Evolutionary conservation across 2,113 vertebrate species (phyloP).

Genomic region (Empidonax traillii): DNA sequence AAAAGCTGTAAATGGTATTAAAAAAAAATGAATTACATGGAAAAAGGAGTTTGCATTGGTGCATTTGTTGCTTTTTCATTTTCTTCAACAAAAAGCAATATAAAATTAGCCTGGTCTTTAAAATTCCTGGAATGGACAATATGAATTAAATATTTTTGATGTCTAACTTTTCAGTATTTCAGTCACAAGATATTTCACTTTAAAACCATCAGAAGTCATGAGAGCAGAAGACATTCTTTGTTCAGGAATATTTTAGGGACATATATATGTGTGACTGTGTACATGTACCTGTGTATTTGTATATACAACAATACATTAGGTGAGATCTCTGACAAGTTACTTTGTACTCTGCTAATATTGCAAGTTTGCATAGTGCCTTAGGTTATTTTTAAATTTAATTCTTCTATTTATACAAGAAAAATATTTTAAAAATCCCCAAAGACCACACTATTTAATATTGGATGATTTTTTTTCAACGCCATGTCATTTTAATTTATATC

Average conservation of each 20-base stretch:
- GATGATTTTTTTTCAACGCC: slow-evolving; percentile 7
- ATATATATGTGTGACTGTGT: background rate
- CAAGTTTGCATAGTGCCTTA: background rate
- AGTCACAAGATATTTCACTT: background rate
- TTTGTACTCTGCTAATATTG: background rate
- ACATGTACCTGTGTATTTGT: too few relatives aligned
- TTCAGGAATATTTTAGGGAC: background rate
- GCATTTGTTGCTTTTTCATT: background rate
- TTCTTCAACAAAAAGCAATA: background rate
- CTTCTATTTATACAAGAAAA: background rate
- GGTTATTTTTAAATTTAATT: slow-evolving; percentile 6
- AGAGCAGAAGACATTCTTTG: background rate
- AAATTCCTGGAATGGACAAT: background rate
- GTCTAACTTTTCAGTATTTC: background rate
- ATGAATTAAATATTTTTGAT: background rate
- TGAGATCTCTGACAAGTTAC: background rate
- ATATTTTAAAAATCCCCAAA: background rate
- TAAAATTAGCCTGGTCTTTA: background rate
- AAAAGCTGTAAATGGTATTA: background rate
- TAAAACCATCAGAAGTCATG: background rate
- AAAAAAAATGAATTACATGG: background rate
- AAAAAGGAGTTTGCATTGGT: background rate
- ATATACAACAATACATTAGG: background rate
- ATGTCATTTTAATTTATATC: slow-evolving; percentile 33
- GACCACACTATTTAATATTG: background rate